Base-by-base conservation (phyloP, 1,140 invertebrate genomes). In the Drosophila subpulchrella region DNA sequence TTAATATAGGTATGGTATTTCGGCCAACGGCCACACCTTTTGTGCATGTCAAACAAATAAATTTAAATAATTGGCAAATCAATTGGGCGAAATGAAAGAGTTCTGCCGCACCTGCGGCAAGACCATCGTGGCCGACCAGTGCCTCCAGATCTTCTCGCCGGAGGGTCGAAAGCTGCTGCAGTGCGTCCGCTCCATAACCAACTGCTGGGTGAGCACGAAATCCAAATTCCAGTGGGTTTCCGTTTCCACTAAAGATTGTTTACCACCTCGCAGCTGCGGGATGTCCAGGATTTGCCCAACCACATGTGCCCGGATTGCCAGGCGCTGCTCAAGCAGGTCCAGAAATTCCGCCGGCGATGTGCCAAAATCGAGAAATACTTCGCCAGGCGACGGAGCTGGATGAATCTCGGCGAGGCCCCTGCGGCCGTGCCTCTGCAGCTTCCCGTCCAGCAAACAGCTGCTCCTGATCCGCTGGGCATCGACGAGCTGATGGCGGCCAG, bases 101-200 rank as follows among this genome's bases (percentile, higher is more conserved):
- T 88, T 71, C 48, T 88, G 83, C 39, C 83, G 83, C 13, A 80
- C 75, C 30, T 88, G 83, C 50, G 83, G 83, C 38, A 73, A 66
- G 61, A 62, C 46, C 0, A 56, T 77, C 4, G 55, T 53, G 41
- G 30, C 55, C 30, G 41, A 88, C n/a, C 55, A 57, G 20, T 60
- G 71, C 15, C 46, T 83, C 0, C 81, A 61, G 13, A 46, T 88
- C 6, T 88, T 80, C 48, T 70, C 83, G 1, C 12, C 39, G 0
- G 39, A 27, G 17, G 66, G 51, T 12, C 66, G 76, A 3, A 60
- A 63, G 0, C 34, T 88, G 3, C 44, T 88, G 17, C 66, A 59
- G 15, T 54, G 57, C 10, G 27, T 89, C 12, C 73, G 83, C 20
- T 60, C 44, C 17, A 77, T 88, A 48, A 60, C 83, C 32, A 83